Conservation (phyloP, 2,797 vertebrate genomes). For the Gambusia yucatana region DNA sequence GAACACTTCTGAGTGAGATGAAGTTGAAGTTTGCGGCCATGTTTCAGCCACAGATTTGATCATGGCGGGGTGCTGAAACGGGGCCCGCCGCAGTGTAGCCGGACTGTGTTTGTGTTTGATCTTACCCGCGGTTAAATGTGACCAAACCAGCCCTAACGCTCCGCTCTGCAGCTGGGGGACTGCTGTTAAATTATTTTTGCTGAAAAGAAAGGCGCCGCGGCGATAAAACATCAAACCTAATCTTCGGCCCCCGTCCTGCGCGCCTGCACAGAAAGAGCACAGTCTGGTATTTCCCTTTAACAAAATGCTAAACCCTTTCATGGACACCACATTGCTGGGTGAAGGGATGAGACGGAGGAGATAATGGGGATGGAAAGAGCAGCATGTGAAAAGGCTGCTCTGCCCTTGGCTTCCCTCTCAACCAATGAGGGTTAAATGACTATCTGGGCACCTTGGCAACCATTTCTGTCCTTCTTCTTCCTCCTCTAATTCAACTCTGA, state of each 20-base stretch:
- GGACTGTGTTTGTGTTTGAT: slow-evolving; percentile 52
- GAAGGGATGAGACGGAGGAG: slow-evolving; percentile 63
- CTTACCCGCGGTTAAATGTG: slow-evolving; percentile 50
- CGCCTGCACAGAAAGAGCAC: slow-evolving; percentile 51
- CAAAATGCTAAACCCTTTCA: slow-evolving; percentile 64
- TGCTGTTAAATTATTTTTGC: slow-evolving; percentile 45
- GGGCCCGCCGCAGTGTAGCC: slow-evolving; percentile 34
- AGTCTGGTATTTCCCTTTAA: slow-evolving; percentile 72
- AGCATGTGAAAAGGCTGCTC: slow-evolving; percentile 66
- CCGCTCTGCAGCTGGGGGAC: slow-evolving; percentile 27
- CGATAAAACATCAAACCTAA: slow-evolving; percentile 60
- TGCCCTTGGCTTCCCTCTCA: slow-evolving; percentile 66
- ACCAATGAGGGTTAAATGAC: slow-evolving; percentile 77
- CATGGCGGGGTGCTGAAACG: slow-evolving; percentile 36
- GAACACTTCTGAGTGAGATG: slow-evolving; percentile 43
- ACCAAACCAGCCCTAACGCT: slow-evolving; percentile 46
- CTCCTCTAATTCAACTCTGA: slow-evolving; percentile 52
- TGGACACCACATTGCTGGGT: slow-evolving; percentile 46
- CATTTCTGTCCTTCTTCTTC: slow-evolving; percentile 57
- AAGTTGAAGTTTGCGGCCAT: slow-evolving; percentile 34
- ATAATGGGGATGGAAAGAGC: slow-evolving; percentile 73
- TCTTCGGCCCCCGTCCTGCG: slow-evolving; percentile 49
- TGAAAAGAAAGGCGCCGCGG: slow-evolving; percentile 37
- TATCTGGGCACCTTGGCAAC: slow-evolving; percentile 77
- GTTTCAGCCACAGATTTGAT: slow-evolving; percentile 14